A percentile compares a stretch with the other conserved stretches of the same genome.
Conservation (phyloP, 2,113 vertebrate genomes). For the Herpetotheres cachinnans region DNA sequence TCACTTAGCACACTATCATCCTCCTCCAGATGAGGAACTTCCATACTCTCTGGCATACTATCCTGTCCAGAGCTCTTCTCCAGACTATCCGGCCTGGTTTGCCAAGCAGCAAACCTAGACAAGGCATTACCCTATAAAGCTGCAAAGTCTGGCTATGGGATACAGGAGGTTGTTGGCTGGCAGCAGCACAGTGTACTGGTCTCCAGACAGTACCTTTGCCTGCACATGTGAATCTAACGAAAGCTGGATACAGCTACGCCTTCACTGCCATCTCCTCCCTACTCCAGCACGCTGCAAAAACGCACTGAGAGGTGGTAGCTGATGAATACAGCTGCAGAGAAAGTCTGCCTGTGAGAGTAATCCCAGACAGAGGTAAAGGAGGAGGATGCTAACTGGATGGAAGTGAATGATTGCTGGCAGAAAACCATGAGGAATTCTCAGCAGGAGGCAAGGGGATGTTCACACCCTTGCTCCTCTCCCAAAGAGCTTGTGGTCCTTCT, state of each 20-base stretch:
- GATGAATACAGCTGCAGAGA: not conserved
- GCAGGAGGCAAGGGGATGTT: not conserved
- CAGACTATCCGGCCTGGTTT: not conserved
- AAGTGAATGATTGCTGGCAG: not conserved
- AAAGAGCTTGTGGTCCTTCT: not conserved
- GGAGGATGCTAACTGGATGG: not conserved
- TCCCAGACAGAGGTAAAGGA: not conserved
- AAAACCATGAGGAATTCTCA: not conserved
- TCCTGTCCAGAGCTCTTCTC: not conserved
- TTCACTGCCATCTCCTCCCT: not conserved
- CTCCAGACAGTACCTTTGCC: not conserved
- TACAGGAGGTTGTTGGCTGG: not conserved
- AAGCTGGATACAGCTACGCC: not conserved
- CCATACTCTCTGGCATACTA: not conserved
- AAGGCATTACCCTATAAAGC: not conserved
- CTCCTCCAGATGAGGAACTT: not conserved
- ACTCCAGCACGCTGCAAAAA: not conserved
- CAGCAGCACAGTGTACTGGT: not conserved
- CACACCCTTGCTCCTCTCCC: not conserved
- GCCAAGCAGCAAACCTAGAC: not conserved
- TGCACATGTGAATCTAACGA: not conserved
- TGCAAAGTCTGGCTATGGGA: not conserved
- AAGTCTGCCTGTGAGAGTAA: not conserved
- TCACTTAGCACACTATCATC: too few relatives aligned
- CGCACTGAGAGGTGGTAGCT: not conserved